Percentiles rank a stretch among this genome's conserved stretches.
These are phyloP conservation scores for Syritta pipiens DNA, from an alignment of 2,888 invertebrate species.

Conservation along the genomic window DNA sequence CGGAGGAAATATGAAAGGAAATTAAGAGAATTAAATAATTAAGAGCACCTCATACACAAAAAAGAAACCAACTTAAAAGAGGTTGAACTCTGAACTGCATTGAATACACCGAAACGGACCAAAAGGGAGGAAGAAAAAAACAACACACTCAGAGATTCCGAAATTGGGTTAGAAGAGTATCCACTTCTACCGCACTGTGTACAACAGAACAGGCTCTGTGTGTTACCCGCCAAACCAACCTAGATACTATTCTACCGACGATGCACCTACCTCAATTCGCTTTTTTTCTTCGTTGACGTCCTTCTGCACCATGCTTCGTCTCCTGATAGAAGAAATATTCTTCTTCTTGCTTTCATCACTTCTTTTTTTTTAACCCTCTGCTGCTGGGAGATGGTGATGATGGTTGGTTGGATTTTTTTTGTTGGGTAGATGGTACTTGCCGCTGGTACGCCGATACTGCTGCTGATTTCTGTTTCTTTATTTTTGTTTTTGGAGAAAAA, in stretches of 20 bases:
- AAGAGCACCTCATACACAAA: constrained; percentile 43
- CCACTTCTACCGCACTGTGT: constrained; percentile 62
- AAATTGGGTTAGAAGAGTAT: constrained; percentile 69
- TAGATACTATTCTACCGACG: constrained; percentile 52
- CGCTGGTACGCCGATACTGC: constrained; percentile 43
- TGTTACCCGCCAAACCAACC: constrained; percentile 67
- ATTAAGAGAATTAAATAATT: constrained; percentile 53
- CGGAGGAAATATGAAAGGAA: constrained; percentile 20
- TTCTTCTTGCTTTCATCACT: constrained; percentile 43
- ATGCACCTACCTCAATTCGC: constrained; percentile 68
- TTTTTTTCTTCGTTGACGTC: constrained; percentile 56
- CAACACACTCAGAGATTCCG: constrained; percentile 37
- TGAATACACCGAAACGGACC: constrained; percentile 52
- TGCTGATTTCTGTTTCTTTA: constrained; percentile 5
- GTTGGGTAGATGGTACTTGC: constrained; percentile 9
- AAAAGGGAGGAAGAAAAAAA: constrained; percentile 14
- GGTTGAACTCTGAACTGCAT: constrained; percentile 69
- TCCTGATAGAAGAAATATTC: constrained; percentile 22
- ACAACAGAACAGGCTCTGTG: constrained; percentile 38
- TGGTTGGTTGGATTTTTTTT: constrained; percentile 27
- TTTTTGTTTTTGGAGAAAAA: constrained; percentile 23
- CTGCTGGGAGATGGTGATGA: constrained; percentile 46
- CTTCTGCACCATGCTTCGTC: constrained; percentile 48
- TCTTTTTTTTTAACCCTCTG: background rate
- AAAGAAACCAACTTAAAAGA: constrained; percentile 52